Evolutionary conservation across 2,113 vertebrate species (phyloP), one percentile per base, ranked within the genome.

Genomic region (Baryphthengus martii): DNA sequence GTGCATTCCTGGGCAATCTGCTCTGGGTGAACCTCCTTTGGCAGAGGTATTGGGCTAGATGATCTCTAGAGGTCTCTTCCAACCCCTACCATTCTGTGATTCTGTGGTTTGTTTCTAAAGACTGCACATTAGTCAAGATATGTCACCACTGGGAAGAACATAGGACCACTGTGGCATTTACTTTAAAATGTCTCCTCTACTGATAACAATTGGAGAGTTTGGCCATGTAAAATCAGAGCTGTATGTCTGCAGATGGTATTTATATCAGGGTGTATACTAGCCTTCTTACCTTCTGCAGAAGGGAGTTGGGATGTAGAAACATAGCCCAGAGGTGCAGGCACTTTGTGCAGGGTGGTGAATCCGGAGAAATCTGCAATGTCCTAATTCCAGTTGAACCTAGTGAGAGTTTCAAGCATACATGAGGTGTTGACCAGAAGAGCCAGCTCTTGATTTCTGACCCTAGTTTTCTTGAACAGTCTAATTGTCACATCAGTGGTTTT

Each of bases 271-370:
- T 58, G 45, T 21, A 44, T 81, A 49, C 7, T 31, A 56, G 33
- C 10, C 10, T 65, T 72, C 35, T 23, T 66, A 59, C 13, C 10
- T 67, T 35, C 8, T 84, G 7, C 10, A n/a, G 63, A 71, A 84
- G 11, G 25, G 39, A 92, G 20, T 2, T 49, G 11, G 6, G 10
- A 31, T 47, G 5, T 47, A 56, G 49, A 79, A 88, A 59, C 7
- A 13, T 2, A 68, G 26, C 25, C 29, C n/a, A 76, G 18, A 0
- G 0, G 10, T 13, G 6, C 9, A 74, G 19, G 29, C 0, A 2
- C 21, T 63, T 0, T 0, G 18, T 58, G 45, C 2, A 2, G 4
- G 17, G 11, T 39, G 18, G 8, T 29, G 33, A 81, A 78, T 44
- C 18, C 1, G 3, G 33, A 71, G 29, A 74, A 88, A 63, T 52